phyloP scores from a whole-genome alignment of 1,140 invertebrate species.

The Hermetia illucens region DNA sequence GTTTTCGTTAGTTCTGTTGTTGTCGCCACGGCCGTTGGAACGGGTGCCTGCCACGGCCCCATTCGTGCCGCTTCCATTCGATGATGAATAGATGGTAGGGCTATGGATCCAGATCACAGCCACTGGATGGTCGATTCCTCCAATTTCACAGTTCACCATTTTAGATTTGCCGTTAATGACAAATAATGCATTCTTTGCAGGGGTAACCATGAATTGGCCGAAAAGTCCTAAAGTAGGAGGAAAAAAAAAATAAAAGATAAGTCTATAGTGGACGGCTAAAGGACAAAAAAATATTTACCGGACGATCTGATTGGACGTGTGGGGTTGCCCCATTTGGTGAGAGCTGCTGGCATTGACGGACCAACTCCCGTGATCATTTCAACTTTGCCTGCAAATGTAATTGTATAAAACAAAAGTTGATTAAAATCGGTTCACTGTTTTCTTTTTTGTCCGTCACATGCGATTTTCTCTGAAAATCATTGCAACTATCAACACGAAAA shows the following conservation, averaged over 20 bases:
- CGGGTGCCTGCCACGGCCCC: too few species aligned
- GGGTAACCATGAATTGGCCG: constrained; percentile 60
- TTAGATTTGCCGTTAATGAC: constrained; percentile 58
- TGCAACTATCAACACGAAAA: too few species aligned
- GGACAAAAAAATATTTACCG: constrained; percentile 16
- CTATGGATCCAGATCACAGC: constrained; percentile 55
- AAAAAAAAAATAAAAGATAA: background rate
- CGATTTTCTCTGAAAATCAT: too few species aligned
- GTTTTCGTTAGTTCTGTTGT: too few species aligned
- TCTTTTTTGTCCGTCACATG: too few species aligned
- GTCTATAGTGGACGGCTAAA: background rate
- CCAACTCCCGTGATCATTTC: constrained; percentile 66
- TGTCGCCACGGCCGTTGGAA: too few species aligned
- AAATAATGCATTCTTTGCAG: constrained; percentile 55
- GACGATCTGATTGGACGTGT: constrained; percentile 54
- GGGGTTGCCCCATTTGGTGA: constrained; percentile 51
- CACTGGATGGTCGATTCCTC: constrained; percentile 47
- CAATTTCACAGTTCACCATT: constrained; percentile 66
- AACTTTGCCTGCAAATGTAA: constrained; percentile 63
- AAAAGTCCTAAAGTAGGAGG: constrained; percentile 39
- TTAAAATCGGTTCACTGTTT: too few species aligned
- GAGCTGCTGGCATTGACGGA: constrained; percentile 30
- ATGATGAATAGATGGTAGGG: too few species aligned
- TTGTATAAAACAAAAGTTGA: too few species aligned
- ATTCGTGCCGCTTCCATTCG: too few species aligned